Percentiles rank a stretch among this genome's conserved stretches.
Conservation (phyloP, 2,888 invertebrate genomes). For the Clistopyga incitator region DNA sequence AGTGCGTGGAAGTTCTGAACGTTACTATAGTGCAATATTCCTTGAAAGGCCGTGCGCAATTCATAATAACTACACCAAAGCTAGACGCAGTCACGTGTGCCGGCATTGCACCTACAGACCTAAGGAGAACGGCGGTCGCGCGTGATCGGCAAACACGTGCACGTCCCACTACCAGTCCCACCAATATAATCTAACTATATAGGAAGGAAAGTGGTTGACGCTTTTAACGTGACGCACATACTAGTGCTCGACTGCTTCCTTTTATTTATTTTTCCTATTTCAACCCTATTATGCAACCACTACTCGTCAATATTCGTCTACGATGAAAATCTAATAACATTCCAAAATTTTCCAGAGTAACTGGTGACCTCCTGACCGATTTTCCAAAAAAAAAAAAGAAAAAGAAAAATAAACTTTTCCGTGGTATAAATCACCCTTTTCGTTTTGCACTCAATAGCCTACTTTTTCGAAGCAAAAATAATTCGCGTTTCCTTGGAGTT, state of each 20-base stretch:
- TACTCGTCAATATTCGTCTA: background rate
- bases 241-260: slow-evolving; percentile 9
- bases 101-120: slow-evolving; percentile 35
- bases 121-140: slow-evolving; percentile 43
- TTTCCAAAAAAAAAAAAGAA: too few species aligned
- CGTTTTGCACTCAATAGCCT: background rate
- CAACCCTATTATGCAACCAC: background rate
- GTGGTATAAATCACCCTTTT: background rate
- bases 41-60: slow-evolving; percentile 36
- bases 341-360: too few species aligned
- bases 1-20: background rate
- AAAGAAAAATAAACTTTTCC: background rate
- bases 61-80: slow-evolving; percentile 16
- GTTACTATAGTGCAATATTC: slow-evolving; percentile 19
- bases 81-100: slow-evolving; percentile 53
- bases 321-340: background rate
- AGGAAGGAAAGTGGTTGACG: slow-evolving; percentile 4
- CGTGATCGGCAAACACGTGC: slow-evolving; percentile 67
- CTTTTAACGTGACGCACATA: background rate
- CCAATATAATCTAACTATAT: slow-evolving; percentile 26
- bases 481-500: background rate
- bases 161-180: slow-evolving; percentile 33
- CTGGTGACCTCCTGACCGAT: too few species aligned
- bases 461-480: background rate
- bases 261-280: slow-evolving; percentile 22